phyloP scores from a whole-genome alignment of 2,113 vertebrate species.

The Apaloderma vittatum region DNA sequence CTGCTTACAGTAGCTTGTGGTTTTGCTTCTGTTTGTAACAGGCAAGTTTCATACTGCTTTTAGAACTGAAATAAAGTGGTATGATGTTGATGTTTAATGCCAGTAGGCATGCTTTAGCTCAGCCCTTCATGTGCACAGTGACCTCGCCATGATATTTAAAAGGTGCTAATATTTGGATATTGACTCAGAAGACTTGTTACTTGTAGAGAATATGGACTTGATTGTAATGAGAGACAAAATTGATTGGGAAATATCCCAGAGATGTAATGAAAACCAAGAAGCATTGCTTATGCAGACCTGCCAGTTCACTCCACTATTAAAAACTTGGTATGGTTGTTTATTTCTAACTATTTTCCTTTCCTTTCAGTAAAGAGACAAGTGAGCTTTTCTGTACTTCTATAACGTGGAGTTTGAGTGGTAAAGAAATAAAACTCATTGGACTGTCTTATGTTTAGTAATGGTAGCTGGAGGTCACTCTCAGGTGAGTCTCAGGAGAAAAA shows the following conservation, averaged over 20 bases:
- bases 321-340: not conserved
- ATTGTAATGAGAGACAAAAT: not conserved
- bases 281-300: not conserved
- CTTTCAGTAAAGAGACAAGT: not conserved
- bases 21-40: not conserved
- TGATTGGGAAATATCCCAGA: not conserved
- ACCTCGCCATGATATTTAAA: not conserved
- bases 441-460: not conserved
- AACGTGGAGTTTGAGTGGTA: not conserved
- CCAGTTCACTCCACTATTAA: not conserved
- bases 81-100: not conserved
- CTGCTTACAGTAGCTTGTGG: not conserved
- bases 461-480: not conserved
- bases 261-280: not conserved
- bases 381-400: not conserved
- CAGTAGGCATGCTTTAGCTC: not conserved
- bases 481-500: not conserved
- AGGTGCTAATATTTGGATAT: not conserved
- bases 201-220: not conserved
- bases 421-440: not conserved
- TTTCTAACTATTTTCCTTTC: not conserved
- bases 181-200: not conserved
- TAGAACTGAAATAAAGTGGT: not conserved
- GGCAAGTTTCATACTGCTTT: not conserved
- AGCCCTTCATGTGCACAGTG: not conserved